phyloP scores from a whole-genome alignment of 2,113 vertebrate genomes.

The Candoia aspera region DNA sequence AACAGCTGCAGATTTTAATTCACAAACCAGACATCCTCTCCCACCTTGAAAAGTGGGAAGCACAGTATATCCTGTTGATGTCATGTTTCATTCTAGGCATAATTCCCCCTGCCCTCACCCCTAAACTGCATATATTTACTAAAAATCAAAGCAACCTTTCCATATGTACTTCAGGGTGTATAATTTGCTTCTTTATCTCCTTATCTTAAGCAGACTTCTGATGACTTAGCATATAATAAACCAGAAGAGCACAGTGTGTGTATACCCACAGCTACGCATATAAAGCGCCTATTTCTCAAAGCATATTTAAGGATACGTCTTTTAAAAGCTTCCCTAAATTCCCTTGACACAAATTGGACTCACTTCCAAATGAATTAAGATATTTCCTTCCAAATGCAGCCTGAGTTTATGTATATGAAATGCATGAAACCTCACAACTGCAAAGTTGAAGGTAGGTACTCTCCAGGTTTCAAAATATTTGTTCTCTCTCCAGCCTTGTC shows the following conservation, averaged over 20 bases:
- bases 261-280: not conserved
- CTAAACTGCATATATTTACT: not conserved
- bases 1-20: not conserved
- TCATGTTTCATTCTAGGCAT: not conserved
- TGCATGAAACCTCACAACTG: not conserved
- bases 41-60: not conserved
- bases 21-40: not conserved
- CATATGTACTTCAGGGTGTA: too few relatives aligned
- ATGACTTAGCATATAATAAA: not conserved
- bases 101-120: not conserved
- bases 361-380: slow-evolving; percentile 14
- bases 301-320: not conserved
- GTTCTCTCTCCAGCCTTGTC: slow-evolving; percentile 62
- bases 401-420: slow-evolving; percentile 43
- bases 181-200: not conserved
- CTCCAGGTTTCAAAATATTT: slow-evolving; percentile 72
- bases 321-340: slow-evolving; percentile 10
- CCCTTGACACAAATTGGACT: not conserved
- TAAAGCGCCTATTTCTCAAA: slow-evolving; percentile 1
- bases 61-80: not conserved
- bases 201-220: not conserved
- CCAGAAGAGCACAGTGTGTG: not conserved
- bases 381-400: slow-evolving; percentile 26
- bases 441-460: slow-evolving; percentile 60
- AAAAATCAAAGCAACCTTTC: slow-evolving; percentile 6